phyloP scores from a whole-genome alignment of 2,888 invertebrate genomes.

The Andricus quercusramuli region DNA sequence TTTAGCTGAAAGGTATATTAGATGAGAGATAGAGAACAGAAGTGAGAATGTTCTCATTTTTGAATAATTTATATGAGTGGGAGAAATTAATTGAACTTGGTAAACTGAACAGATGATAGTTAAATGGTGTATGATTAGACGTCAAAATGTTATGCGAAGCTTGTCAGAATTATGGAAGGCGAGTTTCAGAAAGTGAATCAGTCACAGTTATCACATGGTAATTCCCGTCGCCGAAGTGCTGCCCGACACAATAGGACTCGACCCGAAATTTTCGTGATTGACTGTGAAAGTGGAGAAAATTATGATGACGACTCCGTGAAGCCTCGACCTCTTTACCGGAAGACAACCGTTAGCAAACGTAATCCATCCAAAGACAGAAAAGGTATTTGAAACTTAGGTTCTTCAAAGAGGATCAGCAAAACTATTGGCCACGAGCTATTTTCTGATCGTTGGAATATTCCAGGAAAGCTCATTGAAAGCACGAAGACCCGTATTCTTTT shows the following conservation, averaged over 20 bases:
- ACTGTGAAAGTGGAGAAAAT: slow-evolving; percentile 57
- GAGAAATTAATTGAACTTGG: neutral
- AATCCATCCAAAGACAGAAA: neutral
- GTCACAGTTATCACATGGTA: neutral
- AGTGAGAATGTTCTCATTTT: neutral
- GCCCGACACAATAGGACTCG: slow-evolving; percentile 6
- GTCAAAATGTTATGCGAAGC: slow-evolving; percentile 34
- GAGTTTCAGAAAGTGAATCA: neutral
- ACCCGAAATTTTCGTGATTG: slow-evolving; percentile 59
- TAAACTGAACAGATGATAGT: neutral
- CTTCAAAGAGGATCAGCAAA: neutral
- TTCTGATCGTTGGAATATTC: neutral
- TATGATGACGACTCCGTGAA: slow-evolving; percentile 49
- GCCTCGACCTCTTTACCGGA: neutral
- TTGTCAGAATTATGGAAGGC: slow-evolving; percentile 36
- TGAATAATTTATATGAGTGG: neutral
- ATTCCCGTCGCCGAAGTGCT: slow-evolving; percentile 7
- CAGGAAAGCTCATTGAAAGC: too few relatives aligned
- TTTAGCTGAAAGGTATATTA: neutral
- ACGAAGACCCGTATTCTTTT: neutral
- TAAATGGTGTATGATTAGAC: slow-evolving; percentile 6
- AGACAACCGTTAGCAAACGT: neutral
- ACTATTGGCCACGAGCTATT: neutral
- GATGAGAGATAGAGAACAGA: too few relatives aligned
- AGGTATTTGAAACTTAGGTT: neutral